Evolutionary conservation across 2,797 vertebrate genomes (phyloP).

Genomic region (Alauda arvensis): DNA sequence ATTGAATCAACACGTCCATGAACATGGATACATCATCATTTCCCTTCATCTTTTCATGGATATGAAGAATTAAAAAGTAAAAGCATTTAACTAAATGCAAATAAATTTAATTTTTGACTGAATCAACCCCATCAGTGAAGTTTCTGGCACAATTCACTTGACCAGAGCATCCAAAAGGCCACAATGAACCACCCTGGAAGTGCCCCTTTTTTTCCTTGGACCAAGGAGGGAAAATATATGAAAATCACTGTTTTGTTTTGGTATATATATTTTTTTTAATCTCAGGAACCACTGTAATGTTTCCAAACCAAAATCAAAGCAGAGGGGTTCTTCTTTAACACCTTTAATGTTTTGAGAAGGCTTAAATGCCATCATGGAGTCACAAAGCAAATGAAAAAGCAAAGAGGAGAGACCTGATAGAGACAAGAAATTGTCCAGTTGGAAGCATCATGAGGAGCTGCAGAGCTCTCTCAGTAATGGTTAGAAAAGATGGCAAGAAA

Average conservation of each 20-base stretch:
- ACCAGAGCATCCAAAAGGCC: background rate
- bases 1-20: fast-evolving
- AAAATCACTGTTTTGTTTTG: background rate
- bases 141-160: background rate
- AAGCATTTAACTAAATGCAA: background rate
- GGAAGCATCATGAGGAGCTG: background rate
- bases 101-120: background rate
- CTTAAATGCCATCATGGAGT: background rate
- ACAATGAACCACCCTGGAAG: background rate
- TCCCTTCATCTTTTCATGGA: background rate
- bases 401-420: background rate
- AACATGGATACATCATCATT: background rate
- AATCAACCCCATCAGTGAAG: background rate
- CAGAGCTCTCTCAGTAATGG: background rate
- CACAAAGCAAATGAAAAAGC: background rate
- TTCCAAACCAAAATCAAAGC: background rate
- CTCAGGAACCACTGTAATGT: background rate
- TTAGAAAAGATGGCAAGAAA: background rate
- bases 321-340: background rate
- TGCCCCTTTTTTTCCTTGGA: background rate
- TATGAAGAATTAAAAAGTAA: background rate
- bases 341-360: background rate
- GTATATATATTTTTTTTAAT: too few species aligned
- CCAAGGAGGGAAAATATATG: background rate
- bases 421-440: fast-evolving